Conservation (phyloP, 2,888 invertebrate genomes). For the Lottia gigantea region DNA sequence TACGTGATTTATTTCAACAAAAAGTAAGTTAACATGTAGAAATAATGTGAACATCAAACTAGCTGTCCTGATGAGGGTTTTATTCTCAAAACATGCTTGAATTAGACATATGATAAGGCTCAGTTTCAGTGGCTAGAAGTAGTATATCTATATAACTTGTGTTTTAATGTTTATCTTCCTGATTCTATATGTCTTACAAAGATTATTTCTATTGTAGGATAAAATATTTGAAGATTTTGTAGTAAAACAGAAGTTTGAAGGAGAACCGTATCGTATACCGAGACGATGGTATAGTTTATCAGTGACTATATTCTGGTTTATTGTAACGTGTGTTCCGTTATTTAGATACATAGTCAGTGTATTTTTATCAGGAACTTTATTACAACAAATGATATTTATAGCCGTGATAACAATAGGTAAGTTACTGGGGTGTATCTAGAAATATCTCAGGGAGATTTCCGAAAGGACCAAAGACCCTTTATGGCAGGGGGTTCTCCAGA, state of each 20-base stretch:
- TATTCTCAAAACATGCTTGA: not conserved
- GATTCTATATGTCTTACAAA: too few species aligned
- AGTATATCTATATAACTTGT: too few species aligned
- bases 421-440: too few species aligned
- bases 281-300: slow-evolving; percentile 55
- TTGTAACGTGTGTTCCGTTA: slow-evolving; percentile 58
- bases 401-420: slow-evolving; percentile 82
- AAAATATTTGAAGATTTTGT: slow-evolving; percentile 65
- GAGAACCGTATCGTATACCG: slow-evolving; percentile 42
- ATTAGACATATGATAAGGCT: too few species aligned
- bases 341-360: slow-evolving; percentile 51
- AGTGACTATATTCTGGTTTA: slow-evolving; percentile 61
- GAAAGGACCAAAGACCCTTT: too few species aligned
- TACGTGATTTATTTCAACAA: slow-evolving; percentile 82
- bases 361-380: slow-evolving; percentile 73
- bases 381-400: slow-evolving; percentile 78
- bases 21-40: slow-evolving; percentile 48
- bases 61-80: not conserved
- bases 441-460: too few species aligned
- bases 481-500: too few species aligned
- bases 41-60: too few species aligned
- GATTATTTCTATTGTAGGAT: slow-evolving; percentile 62
- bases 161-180: too few species aligned
- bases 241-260: slow-evolving; percentile 53
- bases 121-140: too few species aligned